Evolutionary conservation across 2,888 invertebrate genomes (phyloP).

Genomic region (Xanthorhoe designata): DNA sequence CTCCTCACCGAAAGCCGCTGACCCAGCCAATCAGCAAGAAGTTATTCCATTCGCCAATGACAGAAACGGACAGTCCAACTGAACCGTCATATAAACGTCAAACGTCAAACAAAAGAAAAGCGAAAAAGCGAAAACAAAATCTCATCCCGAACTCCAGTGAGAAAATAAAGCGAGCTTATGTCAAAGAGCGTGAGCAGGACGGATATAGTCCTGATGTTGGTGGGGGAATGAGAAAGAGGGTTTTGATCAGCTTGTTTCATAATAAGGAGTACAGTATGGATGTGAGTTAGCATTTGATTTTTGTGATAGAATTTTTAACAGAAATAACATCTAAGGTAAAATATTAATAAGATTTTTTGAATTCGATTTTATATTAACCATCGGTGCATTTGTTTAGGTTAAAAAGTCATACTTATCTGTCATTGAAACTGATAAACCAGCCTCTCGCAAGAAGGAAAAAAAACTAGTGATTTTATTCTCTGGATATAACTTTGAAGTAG

Average conservation of each 20-base stretch:
- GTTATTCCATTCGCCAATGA: conserved; percentile 70
- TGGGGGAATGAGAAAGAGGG: conserved; percentile 67
- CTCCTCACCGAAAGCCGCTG: conserved; percentile 67
- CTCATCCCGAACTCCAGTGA: conserved; percentile 62
- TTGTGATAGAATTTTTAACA: not conserved
- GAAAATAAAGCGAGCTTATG: conserved; percentile 65
- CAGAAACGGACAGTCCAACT: conserved; percentile 51
- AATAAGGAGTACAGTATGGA: conserved; percentile 75
- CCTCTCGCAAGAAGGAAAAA: too few relatives aligned
- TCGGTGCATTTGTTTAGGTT: too few relatives aligned
- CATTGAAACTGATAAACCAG: too few relatives aligned
- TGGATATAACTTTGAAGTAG: too few relatives aligned
- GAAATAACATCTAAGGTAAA: too few relatives aligned
- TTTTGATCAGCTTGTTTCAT: conserved; percentile 70
- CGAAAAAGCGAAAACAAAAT: conserved; percentile 65
- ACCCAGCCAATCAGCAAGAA: conserved; percentile 70
- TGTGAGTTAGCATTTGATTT: conserved; percentile 38
- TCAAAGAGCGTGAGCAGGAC: conserved; percentile 66
- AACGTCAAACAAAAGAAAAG: conserved; percentile 48
- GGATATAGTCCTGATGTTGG: conserved; percentile 58
- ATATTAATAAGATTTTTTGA: too few relatives aligned
- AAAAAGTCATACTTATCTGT: too few relatives aligned
- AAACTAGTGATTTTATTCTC: too few relatives aligned
- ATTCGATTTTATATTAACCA: too few relatives aligned
- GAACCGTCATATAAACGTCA: conserved; percentile 41